phyloP scores from a whole-genome alignment of 92 coral and sea anemone genomes.

The Bergia sp. region DNA sequence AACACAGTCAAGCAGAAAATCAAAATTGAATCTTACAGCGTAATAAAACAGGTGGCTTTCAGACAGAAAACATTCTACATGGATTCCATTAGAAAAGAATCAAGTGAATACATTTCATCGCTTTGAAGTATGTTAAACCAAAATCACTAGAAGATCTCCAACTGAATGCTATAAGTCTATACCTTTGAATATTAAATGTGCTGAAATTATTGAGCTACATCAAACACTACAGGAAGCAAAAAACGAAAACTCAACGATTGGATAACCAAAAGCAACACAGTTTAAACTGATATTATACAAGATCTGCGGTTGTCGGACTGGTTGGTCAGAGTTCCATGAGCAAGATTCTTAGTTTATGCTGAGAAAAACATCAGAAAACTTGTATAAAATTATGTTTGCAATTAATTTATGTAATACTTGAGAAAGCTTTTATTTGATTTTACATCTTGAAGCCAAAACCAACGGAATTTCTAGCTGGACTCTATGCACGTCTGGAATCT shows the following conservation, averaged over 20 bases:
- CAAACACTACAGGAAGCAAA: conserved; percentile 16
- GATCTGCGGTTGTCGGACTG: conserved; percentile 5
- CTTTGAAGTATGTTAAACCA: not conserved
- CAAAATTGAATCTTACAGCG: not conserved
- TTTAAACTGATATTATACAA: not conserved
- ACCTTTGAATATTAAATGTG: conserved; percentile 3
- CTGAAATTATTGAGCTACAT: not conserved
- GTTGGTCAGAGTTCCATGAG: not conserved
- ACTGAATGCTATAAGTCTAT: not conserved
- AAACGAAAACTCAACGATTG: not conserved
- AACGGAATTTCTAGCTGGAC: not conserved
- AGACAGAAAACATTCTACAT: not conserved
- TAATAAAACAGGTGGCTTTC: conserved; percentile 22
- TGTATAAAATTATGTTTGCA: not conserved
- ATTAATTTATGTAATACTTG: not conserved
- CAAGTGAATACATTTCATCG: not conserved
- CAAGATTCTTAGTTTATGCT: not conserved
- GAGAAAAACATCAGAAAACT: not conserved
- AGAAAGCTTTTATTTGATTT: not conserved
- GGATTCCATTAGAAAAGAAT: not conserved
- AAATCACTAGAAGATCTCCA: not conserved
- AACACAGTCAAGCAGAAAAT: not conserved
- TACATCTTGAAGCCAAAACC: not conserved
- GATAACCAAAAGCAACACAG: conserved; percentile 7
- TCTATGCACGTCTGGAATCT: not conserved